Evolutionary conservation across 2,113 vertebrate genomes (phyloP), one percentile per base, ranked within the genome.

Genomic region (Alethe castanea): DNA sequence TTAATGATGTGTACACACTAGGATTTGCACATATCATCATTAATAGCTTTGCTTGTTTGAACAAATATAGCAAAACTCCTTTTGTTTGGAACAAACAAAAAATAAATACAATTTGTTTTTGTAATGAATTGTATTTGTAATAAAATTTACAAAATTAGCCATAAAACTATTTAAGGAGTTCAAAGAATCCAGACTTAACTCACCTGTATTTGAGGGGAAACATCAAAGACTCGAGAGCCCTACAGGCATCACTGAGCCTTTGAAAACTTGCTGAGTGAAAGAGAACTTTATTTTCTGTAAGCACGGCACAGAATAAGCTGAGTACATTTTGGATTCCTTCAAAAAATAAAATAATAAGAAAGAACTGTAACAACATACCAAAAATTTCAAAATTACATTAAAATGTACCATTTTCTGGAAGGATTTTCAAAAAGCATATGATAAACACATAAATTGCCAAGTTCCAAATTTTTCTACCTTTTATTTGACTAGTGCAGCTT

Each of bases 151-250:
- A 69, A 66, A 66, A 71, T 19, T 0, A 69, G 11, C 74, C 64
- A 65, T 7, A 47, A 42, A 81, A 67, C 24, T 25, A 80, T 26
- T 42, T 24, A 29, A 61, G 1, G 0, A 59, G 7, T 88, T 71
- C 14, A 47, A 66, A 79, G 38, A 83, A 44, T 36, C 29, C 57
- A 61, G 65, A 44, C 10, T 61, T 95, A 87, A 76, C 97, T 98
- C 94, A 99, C 99, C 99, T 99, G 94, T 99, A 99, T 96, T 99
- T 99, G 40, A 99, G 98, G 62, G 99, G 99, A 98, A 99, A 99
- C 98, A 99, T 99, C 92, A 99, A 98, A 70, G 99, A 98, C 96
- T 99, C 99, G 85, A 99, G 96, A 52, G 99, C 99, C 54, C 99
- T 98, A 71, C 98, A 98, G 17, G 99, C 99, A 97, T 99, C 99